Evolutionary conservation across 1,140 invertebrate species (phyloP).

Genomic region (Dysdera silvatica): DNA sequence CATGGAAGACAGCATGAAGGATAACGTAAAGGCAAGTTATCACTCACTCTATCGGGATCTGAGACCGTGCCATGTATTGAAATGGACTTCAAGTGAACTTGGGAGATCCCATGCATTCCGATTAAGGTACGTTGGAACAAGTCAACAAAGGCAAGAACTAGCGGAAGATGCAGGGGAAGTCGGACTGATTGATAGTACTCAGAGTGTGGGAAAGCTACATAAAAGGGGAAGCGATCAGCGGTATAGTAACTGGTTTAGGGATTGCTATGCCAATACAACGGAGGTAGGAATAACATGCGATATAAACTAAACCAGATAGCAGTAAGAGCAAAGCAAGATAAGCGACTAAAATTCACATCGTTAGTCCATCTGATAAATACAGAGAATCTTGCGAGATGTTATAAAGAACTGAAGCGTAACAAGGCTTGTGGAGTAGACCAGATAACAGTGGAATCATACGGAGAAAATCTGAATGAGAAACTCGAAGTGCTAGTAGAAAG

Average conservation of each 20-base stretch:
- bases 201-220: constrained; percentile 8
- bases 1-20: too few species aligned
- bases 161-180: constrained; percentile 9
- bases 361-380: not conserved
- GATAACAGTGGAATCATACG: not conserved
- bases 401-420: not conserved
- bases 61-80: too few species aligned
- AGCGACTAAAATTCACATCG: constrained; percentile 1
- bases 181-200: constrained; percentile 11
- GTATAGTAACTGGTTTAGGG: not conserved
- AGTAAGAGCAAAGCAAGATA: constrained; percentile 8
- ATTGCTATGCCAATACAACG: not conserved
- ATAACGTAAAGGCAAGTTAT: too few species aligned
- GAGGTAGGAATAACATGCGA: not conserved
- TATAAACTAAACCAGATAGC: not conserved
- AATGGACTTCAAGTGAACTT: not conserved
- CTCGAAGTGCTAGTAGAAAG: not conserved
- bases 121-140: not conserved
- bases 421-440: not conserved
- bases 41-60: too few species aligned
- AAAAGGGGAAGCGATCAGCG: not conserved
- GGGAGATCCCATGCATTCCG: not conserved
- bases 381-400: not conserved
- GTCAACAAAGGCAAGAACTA: not conserved
- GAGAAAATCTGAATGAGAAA: constrained; percentile 1